Evolutionary conservation across 2,113 vertebrate species (phyloP), one percentile per base, ranked within the genome.

Genomic region (Mionectes macconnelli): DNA sequence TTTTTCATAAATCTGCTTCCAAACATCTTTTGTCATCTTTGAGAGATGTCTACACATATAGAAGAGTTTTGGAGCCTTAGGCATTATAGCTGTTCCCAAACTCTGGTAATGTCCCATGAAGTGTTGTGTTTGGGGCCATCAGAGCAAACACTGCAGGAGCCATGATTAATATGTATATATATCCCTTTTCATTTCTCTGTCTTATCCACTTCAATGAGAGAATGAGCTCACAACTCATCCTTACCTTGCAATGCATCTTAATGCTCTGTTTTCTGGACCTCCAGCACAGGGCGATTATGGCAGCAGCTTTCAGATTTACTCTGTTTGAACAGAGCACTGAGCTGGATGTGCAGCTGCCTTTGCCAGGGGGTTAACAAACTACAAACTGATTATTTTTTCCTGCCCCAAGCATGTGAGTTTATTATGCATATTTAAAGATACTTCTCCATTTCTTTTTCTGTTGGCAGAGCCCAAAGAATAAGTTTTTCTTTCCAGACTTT

Each of bases 341-440:
- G 49, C 50, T 69, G 31, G 35, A 13, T 4, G 23, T 66, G 79
- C 78, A 77, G 75, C 55, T 82, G 62, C 23, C 33, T 79, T 72
- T 74, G 50, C 28, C 78, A 69, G 52, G 20, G n/a, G 24, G 21
- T 47, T 75, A 81, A 20, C 44, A 87, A 84, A 44, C 37, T 45
- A 33, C 47, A 72, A 68, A 56, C n/a, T 40, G 40, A 28, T 42
- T 53, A 33, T 31, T 74, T 87, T 53, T 53, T 33, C 25, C 68
- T 91, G 60, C 69, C 45, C 27, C 55, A 90, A 88, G 63, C 67
- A 74, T 22, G 17, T 35, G 52, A 23, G 28, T 89, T 92, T 68
- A 78, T 87, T 63, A 81, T 27, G 21, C 15, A n/a, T 68, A 70
- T 64, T 70, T 92, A 88, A 93, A 95, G 37, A 52, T 37, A 44